Evolutionary conservation across 2,888 invertebrate genomes (phyloP).

Genomic region (Andrena chrysosceles): DNA sequence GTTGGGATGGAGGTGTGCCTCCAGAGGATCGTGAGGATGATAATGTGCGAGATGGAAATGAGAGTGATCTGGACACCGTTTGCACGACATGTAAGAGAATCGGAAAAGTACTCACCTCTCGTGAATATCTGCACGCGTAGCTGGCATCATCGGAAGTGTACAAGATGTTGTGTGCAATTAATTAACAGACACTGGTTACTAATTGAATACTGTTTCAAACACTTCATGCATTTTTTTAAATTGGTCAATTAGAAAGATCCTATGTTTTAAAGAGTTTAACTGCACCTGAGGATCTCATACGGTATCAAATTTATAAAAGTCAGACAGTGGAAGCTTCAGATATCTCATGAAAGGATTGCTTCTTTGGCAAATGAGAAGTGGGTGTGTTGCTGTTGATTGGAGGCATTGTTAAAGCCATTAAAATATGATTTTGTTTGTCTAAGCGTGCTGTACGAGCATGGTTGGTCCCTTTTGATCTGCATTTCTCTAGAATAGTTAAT

Average conservation of each 20-base stretch:
- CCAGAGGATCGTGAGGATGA: background rate
- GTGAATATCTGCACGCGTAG: no score
- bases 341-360: background rate
- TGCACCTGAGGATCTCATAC: no score
- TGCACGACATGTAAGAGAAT: background rate
- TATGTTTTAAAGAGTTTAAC: no score
- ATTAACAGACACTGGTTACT: no score
- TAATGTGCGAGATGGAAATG: background rate
- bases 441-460: background rate
- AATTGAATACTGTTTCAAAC: no score
- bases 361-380: background rate
- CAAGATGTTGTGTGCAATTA: no score
- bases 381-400: background rate
- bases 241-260: no score
- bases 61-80: background rate
- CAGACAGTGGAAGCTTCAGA: background rate
- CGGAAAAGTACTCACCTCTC: no score
- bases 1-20: conserved; percentile 63
- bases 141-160: no score
- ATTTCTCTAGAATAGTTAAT: background rate
- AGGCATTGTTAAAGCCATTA: background rate
- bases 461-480: background rate
- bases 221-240: no score
- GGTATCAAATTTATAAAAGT: no score
- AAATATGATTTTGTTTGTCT: conserved; percentile 1